Evolutionary conservation across 2,113 vertebrate species (phyloP).

Genomic region (Crotalus tigris): DNA sequence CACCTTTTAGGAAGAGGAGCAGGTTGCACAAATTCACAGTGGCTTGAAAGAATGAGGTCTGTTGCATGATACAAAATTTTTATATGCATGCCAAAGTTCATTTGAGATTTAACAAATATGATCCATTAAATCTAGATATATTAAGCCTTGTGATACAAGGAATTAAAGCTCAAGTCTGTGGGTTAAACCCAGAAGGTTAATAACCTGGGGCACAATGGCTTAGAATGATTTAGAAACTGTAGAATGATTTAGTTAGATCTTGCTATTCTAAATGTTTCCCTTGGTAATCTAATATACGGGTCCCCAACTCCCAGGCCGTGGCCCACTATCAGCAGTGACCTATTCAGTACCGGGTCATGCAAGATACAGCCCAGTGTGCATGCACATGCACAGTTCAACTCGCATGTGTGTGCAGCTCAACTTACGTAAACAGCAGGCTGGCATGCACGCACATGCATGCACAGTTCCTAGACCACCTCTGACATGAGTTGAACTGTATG

Average conservation of each 20-base stretch:
- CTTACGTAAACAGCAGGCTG: too few species aligned
- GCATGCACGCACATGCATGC: too few species aligned
- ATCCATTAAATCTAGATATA: background rate
- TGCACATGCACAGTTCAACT: too few species aligned
- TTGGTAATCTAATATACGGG: background rate
- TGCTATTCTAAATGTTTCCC: background rate
- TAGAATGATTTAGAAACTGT: background rate
- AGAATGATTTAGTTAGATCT: background rate
- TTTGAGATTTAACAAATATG: background rate
- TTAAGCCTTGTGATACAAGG: background rate
- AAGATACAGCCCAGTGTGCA: too few species aligned
- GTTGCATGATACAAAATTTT: background rate
- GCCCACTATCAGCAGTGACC: too few species aligned
- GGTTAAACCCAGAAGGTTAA: background rate
- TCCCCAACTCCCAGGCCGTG: too few species aligned
- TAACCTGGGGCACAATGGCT: background rate
- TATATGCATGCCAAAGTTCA: background rate
- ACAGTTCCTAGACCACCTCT: too few species aligned
- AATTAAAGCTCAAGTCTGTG: background rate
- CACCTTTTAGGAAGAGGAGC: background rate
- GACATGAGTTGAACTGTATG: too few species aligned
- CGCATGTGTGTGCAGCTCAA: too few species aligned
- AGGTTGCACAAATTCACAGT: background rate
- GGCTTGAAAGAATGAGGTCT: background rate
- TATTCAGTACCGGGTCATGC: too few species aligned